Conservation (phyloP, 2,797 vertebrate species). For the Euphonia xanthogaster region DNA sequence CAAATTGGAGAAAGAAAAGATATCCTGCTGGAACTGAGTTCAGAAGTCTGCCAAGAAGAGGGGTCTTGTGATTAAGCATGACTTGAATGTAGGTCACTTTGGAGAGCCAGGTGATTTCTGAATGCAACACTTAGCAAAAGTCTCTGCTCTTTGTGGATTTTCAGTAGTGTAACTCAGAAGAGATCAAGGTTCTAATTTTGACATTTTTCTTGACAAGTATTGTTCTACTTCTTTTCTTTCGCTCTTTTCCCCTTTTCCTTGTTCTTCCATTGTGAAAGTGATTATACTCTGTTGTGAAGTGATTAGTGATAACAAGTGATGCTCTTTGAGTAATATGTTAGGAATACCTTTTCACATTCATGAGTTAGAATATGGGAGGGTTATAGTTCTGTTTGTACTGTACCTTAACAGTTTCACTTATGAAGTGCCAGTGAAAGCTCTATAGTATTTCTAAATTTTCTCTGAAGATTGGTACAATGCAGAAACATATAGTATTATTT, state of each 20-base stretch:
- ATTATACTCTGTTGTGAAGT: conserved; percentile 24
- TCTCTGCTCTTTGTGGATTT: conserved; percentile 25
- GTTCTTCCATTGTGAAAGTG: conserved; percentile 2
- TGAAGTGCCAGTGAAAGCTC: background rate
- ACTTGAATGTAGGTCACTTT: conserved; percentile 49
- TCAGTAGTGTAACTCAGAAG: background rate
- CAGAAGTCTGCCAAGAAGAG: conserved; percentile 18
- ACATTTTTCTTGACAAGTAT: conserved; percentile 33
- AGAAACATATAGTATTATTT: background rate
- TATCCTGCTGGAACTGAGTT: conserved; percentile 15
- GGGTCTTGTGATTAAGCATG: conserved; percentile 55
- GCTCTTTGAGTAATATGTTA: background rate
- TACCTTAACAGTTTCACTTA: background rate
- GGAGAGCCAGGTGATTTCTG: conserved; percentile 46
- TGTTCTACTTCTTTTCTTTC: conserved; percentile 35
- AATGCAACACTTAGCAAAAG: conserved; percentile 4
- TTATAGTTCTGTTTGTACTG: background rate
- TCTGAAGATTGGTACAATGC: background rate
- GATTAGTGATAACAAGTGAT: conserved; percentile 1
- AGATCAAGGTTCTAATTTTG: conserved; percentile 45
- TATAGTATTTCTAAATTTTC: background rate
- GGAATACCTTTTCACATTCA: background rate
- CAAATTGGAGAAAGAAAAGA: conserved; percentile 24
- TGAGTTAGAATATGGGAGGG: background rate
- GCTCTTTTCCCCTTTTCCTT: background rate